Evolutionary conservation across 2,888 invertebrate genomes (phyloP).

Genomic region (Hemaris fuciformis): DNA sequence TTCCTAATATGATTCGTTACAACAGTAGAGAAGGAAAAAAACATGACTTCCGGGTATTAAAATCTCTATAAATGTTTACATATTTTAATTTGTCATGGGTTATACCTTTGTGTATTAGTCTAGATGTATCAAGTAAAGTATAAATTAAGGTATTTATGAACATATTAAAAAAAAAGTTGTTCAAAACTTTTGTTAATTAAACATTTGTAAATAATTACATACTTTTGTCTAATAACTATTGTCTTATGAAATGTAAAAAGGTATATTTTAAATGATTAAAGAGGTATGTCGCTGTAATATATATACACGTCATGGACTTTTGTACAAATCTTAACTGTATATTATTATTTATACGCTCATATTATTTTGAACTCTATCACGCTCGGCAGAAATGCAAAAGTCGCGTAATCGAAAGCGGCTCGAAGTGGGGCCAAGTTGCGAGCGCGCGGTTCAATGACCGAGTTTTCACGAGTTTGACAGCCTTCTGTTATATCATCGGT

Average conservation of each 20-base stretch:
- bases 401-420: conserved; percentile 68
- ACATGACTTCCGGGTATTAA: too few species aligned
- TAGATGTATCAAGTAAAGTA: too few species aligned
- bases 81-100: too few species aligned
- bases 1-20: too few species aligned
- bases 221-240: too few species aligned
- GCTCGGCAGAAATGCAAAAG: conserved; percentile 58
- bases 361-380: conserved; percentile 61
- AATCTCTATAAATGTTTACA: too few species aligned
- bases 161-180: too few species aligned
- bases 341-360: conserved; percentile 37
- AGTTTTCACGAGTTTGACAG: conserved; percentile 81
- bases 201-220: too few species aligned
- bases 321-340: conserved; percentile 58
- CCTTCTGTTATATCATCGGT: conserved; percentile 80
- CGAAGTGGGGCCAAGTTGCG: conserved; percentile 53
- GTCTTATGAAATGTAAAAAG: neutral
- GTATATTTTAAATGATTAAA: conserved; percentile 28
- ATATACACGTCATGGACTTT: conserved; percentile 53
- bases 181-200: too few species aligned
- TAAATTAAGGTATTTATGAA: too few species aligned
- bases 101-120: too few species aligned
- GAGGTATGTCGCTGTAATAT: conserved; percentile 35
- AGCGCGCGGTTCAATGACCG: conserved; percentile 79
- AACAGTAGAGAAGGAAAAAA: too few species aligned